phyloP scores from a whole-genome alignment of 2,888 invertebrate species.

The Serripes groenlandicus region DNA sequence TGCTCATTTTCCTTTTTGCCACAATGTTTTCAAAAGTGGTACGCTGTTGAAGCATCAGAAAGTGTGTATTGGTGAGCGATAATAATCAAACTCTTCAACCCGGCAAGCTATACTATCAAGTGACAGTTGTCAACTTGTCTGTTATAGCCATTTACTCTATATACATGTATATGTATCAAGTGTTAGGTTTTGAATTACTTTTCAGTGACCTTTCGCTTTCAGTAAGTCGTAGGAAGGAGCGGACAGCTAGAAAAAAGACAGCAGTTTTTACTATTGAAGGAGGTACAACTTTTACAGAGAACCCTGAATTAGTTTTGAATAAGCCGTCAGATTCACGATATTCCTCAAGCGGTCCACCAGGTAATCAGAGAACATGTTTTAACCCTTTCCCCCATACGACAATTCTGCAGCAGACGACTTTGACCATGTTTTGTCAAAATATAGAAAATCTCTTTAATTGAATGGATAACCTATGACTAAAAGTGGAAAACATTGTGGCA shows the following conservation, averaged over 20 bases:
- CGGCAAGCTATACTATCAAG: no score
- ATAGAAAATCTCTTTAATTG: not conserved
- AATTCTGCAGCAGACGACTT: no score
- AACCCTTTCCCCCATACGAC: not conserved
- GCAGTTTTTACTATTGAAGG: slow-evolving; percentile 71
- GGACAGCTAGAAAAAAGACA: slow-evolving; percentile 49
- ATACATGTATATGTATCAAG: no score
- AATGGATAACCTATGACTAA: not conserved
- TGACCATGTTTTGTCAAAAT: no score
- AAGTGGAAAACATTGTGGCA: not conserved
- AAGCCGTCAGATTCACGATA: not conserved
- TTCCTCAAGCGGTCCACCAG: not conserved
- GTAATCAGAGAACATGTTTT: not conserved
- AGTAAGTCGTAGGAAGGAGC: slow-evolving; percentile 64
- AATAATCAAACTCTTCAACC: no score
- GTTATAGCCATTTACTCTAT: no score
- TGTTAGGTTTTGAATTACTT: not conserved
- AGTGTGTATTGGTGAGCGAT: no score
- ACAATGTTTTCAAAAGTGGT: no score
- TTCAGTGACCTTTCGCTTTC: slow-evolving; percentile 69
- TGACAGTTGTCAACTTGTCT: no score
- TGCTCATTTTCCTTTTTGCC: no score
- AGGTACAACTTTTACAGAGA: slow-evolving; percentile 67
- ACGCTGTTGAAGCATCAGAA: no score
- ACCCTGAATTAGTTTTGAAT: slow-evolving; percentile 33